Base-by-base conservation (phyloP, 2,888 invertebrate species). In the Quadroppia sp. region DNA sequence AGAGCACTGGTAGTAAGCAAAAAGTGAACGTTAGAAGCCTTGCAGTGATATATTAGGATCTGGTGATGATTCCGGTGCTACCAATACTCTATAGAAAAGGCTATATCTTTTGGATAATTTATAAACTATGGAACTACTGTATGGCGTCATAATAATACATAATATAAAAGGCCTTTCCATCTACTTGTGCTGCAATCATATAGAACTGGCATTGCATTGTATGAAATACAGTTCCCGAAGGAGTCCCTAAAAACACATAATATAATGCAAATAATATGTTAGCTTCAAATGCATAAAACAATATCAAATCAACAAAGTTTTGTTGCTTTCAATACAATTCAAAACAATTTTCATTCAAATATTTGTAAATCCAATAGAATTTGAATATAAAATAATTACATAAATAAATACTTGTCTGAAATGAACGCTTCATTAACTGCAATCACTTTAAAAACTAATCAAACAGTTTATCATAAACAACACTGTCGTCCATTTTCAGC, bases 21-120 rank as follows among this genome's bases (percentile, higher is more conserved):
- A 64, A 64, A 36, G 36, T 20, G 36, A 20, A 7, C 23, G 42
- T 20, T 40, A 13, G 40, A 67, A 36, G 23, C 36, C 56, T 59
- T 71, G 25, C 36, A 42, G 67, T 67, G 67, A 67, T 67, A 67
- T 67, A 67, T 67, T 36, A 20, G 25, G n/a, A 42, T 32, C 40
- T 67, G 13, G 64, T 25, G 56, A 42, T 64, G 61, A 53, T 72
- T 30, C 59, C 50, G 32, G 28, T 36, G n/a, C 36, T 32, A 61
- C 61, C 67, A 67, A 42, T 42, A 67, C 67, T 67, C 40, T 67
- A 67, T 67, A 67, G 67, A 67, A 42, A 42, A 67, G n/a, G 23
- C 25, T 67, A 67, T 67, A 32, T 59, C 61, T 40, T 56, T 45
- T 72, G 40, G 53, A 72, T 72, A 72, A 72, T 72, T 72, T 72